Conservation (phyloP, 37 sponge, comb jelly and placozoan genomes). For the Dysidea cf. avara region DNA sequence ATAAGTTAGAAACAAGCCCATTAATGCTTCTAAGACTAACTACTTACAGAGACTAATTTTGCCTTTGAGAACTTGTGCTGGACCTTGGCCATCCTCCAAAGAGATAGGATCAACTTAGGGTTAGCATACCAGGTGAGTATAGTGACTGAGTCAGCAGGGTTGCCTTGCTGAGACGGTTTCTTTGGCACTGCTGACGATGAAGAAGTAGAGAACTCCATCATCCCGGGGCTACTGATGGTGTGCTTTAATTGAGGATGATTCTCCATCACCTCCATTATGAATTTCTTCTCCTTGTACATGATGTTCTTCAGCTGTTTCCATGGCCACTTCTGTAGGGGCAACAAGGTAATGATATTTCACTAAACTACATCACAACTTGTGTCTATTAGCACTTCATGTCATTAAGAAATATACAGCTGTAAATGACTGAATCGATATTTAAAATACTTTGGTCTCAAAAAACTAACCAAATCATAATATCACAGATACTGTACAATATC, state of each 20-base stretch:
- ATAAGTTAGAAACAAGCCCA: no score
- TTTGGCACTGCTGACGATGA: conserved; percentile 7
- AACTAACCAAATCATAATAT: no score
- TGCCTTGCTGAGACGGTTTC: conserved; percentile 31
- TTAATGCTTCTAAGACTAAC: no score
- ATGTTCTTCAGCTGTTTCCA: conserved; percentile 82
- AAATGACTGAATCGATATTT: no score
- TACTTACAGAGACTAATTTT: no score
- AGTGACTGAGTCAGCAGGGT: conserved; percentile 13
- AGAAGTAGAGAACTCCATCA: no score
- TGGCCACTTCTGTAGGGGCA: conserved; percentile 43
- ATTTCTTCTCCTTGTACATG: conserved; percentile 75
- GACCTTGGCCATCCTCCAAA: conserved; percentile 78
- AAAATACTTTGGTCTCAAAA: no score
- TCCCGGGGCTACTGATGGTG: no score
- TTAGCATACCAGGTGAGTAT: conserved; percentile 47
- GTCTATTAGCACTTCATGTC: no score
- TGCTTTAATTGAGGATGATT: no score
- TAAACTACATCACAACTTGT: background rate
- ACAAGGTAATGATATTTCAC: background rate
- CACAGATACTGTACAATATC: no score
- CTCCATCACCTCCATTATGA: conserved; percentile 87
- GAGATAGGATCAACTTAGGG: conserved; percentile 49
- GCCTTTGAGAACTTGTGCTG: conserved; percentile 84
- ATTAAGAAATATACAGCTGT: no score